Evolutionary conservation across 2,888 invertebrate genomes (phyloP).

Genomic region (Acronicta psi): DNA sequence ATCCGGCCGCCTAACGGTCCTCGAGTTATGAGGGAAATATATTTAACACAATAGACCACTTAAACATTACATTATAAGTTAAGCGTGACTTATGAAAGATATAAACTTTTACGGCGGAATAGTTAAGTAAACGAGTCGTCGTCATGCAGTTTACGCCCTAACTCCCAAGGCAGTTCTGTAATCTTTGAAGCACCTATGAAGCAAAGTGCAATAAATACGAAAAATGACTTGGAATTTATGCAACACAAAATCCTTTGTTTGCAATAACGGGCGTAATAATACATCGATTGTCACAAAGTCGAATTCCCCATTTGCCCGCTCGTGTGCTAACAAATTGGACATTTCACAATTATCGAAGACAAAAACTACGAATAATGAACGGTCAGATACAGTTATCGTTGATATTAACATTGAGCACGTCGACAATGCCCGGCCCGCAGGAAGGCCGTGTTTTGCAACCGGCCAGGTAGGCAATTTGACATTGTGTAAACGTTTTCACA

Average conservation of each 20-base stretch:
- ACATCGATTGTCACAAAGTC: constrained; percentile 40
- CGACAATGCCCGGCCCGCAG: constrained; percentile 69
- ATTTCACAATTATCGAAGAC: constrained; percentile 54
- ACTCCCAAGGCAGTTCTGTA: constrained; percentile 5
- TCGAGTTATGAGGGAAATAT: constrained; percentile 46
- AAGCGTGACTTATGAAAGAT: constrained; percentile 34
- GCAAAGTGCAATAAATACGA: not conserved
- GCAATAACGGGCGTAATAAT: constrained; percentile 42
- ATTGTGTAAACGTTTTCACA: constrained; percentile 85
- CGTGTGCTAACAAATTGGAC: constrained; percentile 47
- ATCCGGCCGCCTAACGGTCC: constrained; percentile 61
- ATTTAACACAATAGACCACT: constrained; percentile 53
- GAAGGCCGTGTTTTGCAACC: constrained; percentile 78
- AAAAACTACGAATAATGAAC: constrained; percentile 55
- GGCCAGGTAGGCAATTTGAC: constrained; percentile 78
- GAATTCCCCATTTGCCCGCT: constrained; percentile 42
- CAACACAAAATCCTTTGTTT: not conserved
- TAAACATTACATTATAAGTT: constrained; percentile 36
- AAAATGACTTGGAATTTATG: not conserved
- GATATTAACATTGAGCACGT: constrained; percentile 59
- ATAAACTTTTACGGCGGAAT: constrained; percentile 32
- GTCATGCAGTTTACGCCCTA: constrained; percentile 11
- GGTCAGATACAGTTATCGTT: constrained; percentile 60
- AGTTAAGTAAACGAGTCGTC: constrained; percentile 21
- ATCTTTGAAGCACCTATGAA: not conserved